Evolutionary conservation across 2,888 invertebrate species (phyloP).

Genomic region (Cataglyphis cursor): DNA sequence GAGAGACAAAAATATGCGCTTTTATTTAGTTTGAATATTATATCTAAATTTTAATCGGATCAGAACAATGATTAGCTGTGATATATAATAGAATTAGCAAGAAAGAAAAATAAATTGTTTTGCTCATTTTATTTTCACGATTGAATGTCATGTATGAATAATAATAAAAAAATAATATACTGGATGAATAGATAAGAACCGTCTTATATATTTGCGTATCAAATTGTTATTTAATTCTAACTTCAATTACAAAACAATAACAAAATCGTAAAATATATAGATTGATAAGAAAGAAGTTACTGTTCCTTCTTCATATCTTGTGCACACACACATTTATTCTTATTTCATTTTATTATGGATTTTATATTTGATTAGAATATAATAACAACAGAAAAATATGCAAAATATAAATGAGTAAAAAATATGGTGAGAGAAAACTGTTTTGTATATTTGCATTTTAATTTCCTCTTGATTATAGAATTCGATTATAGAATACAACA

Average conservation of each 20-base stretch:
- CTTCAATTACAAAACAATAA: constrained; percentile 4
- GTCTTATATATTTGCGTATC: background rate
- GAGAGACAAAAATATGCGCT: background rate
- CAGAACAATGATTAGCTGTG: background rate
- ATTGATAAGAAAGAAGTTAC: background rate
- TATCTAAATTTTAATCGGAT: background rate
- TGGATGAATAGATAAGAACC: background rate
- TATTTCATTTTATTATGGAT: constrained; percentile 14
- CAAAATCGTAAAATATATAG: background rate
- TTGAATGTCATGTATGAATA: background rate
- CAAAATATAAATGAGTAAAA: background rate
- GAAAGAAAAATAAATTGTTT: background rate
- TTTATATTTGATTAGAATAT: background rate
- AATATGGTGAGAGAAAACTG: background rate
- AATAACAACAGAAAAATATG: background rate
- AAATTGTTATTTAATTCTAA: constrained; percentile 6
- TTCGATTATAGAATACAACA: constrained; percentile 21
- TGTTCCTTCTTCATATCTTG: background rate
- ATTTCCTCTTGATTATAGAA: constrained; percentile 13
- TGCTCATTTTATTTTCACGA: background rate
- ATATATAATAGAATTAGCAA: background rate
- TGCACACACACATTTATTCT: background rate
- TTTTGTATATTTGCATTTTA: constrained; percentile 19
- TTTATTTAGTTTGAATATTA: background rate
- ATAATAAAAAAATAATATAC: background rate